phyloP scores from a whole-genome alignment of 2,888 invertebrate genomes.

The Dasypogon diadema region DNA sequence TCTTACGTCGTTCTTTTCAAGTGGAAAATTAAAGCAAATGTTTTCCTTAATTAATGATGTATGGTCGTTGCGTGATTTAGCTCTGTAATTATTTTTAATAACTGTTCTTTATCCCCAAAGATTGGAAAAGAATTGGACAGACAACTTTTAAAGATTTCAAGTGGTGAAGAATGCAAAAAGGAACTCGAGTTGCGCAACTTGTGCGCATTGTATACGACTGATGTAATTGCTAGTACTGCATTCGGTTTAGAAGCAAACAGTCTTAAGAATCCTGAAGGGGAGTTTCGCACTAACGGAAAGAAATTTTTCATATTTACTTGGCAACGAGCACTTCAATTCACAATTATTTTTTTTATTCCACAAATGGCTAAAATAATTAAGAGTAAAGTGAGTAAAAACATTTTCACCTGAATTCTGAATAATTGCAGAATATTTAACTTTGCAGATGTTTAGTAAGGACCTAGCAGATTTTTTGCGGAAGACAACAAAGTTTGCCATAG shows the following conservation, averaged over 20 bases:
- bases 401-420: too few relatives aligned
- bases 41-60: constrained; percentile 49
- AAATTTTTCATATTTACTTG: constrained; percentile 65
- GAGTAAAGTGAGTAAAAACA: constrained; percentile 63
- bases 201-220: constrained; percentile 66
- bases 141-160: neutral
- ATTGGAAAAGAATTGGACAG: constrained; percentile 49
- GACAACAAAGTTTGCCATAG: constrained; percentile 68
- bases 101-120: neutral
- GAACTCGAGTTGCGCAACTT: constrained; percentile 64
- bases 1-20: constrained; percentile 69
- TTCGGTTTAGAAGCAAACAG: constrained; percentile 70
- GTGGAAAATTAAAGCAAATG: constrained; percentile 65
- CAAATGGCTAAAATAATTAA: constrained; percentile 63
- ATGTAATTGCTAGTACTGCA: constrained; percentile 70
- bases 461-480: constrained; percentile 65
- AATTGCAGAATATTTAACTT: neutral
- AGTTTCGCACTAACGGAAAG: constrained; percentile 68
- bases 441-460: constrained; percentile 64
- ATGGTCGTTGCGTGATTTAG: too few relatives aligned
- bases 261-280: constrained; percentile 66
- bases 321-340: constrained; percentile 65
- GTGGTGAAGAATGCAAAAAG: constrained; percentile 57
- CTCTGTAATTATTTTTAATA: too few relatives aligned
- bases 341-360: constrained; percentile 68